Percentiles rank a stretch among this genome's conserved stretches.
Evolutionary conservation across 1,140 invertebrate species (phyloP).

Genomic region (Sitobion miscanthi): DNA sequence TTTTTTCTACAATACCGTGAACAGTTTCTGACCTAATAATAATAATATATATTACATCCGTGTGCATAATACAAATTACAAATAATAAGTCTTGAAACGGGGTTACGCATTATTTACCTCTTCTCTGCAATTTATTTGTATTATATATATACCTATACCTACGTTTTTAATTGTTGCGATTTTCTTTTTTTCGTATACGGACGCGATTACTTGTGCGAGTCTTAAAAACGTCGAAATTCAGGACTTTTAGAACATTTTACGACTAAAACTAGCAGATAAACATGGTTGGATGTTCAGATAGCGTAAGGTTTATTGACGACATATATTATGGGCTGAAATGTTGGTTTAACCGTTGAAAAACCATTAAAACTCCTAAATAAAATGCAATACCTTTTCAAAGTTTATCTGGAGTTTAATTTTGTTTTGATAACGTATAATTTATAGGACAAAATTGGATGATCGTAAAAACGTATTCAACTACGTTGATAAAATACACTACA

Average conservation of each 20-base stretch:
- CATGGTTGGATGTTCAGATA: constrained; percentile 22
- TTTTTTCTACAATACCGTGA: not conserved
- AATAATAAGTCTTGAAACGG: not conserved
- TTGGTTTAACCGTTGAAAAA: constrained; percentile 8
- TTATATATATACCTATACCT: not conserved
- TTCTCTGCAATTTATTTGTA: not conserved
- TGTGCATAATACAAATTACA: not conserved
- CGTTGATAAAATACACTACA: not conserved
- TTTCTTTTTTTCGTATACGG: not conserved
- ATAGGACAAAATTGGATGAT: not conserved
- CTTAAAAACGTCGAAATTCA: not conserved
- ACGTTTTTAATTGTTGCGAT: not conserved
- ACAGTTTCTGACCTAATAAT: not conserved
- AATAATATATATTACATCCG: not conserved
- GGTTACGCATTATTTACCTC: not conserved
- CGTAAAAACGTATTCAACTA: not conserved
- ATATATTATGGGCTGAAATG: constrained; percentile 23
- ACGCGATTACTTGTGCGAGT: not conserved
- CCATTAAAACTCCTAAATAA: constrained; percentile 25
- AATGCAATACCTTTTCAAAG: constrained; percentile 3
- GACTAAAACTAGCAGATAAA: constrained; percentile 19
- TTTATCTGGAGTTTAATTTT: constrained; percentile 13
- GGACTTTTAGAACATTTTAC: not conserved
- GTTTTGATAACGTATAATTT: constrained; percentile 17
- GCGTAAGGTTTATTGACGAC: constrained; percentile 24